These are phyloP conservation scores for Gymnoscopelus braueri DNA, from an alignment of 2,797 vertebrate species.

Conservation along the genomic window DNA sequence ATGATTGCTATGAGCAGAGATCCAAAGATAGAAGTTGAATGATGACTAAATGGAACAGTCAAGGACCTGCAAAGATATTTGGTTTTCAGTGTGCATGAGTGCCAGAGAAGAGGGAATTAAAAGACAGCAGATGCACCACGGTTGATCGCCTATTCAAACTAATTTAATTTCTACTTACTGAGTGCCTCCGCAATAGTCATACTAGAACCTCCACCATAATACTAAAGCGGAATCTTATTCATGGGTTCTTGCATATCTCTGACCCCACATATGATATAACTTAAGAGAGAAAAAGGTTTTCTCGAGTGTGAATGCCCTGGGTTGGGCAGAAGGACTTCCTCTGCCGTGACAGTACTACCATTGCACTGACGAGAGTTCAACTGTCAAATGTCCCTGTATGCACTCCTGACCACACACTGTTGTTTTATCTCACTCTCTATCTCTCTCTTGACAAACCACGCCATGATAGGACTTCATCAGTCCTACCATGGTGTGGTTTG, in stretches of 20 bases:
- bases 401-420: conserved; percentile 16
- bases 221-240: not conserved
- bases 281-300: too few relatives aligned
- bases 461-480: not conserved
- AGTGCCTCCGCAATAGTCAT: not conserved
- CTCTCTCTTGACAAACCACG: not conserved
- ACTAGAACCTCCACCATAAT: not conserved
- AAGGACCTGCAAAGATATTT: not conserved
- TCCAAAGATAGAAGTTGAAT: not conserved
- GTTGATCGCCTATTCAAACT: not conserved
- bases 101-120: not conserved
- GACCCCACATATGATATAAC: not conserved
- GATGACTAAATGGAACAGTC: not conserved
- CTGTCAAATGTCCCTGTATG: conserved; percentile 16
- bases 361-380: conserved; percentile 32
- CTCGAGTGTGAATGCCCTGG: not conserved
- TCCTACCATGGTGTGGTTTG: not conserved
- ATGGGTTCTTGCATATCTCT: not conserved
- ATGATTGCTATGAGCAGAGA: not conserved
- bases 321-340: conserved; percentile 17
- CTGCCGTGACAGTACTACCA: conserved; percentile 17
- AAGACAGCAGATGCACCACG: not conserved
- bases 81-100: not conserved
- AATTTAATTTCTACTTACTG: not conserved
- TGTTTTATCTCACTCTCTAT: not conserved